phyloP scores from a whole-genome alignment of 2,888 invertebrate species.

The Thumatha senex region DNA sequence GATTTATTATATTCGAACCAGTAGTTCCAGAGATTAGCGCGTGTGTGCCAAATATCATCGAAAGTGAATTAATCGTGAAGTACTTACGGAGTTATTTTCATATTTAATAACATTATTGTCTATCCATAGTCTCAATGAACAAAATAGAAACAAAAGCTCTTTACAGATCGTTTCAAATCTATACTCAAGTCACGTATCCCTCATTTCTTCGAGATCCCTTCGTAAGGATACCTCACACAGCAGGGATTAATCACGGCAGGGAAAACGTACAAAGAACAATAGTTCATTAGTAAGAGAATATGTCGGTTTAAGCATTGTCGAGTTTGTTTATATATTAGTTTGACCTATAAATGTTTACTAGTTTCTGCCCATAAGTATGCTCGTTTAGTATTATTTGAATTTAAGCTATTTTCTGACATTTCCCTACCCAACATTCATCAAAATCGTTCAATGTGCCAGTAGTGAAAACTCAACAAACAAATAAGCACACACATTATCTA shows the following conservation, averaged over 20 bases:
- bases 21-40: too few relatives aligned
- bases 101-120: too few relatives aligned
- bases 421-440: too few relatives aligned
- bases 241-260: conserved; percentile 30
- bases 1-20: too few relatives aligned
- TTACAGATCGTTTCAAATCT: neutral
- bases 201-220: conserved; percentile 10
- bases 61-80: too few relatives aligned
- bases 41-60: too few relatives aligned
- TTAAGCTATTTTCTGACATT: too few relatives aligned
- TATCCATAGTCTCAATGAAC: neutral
- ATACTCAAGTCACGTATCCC: conserved; percentile 18
- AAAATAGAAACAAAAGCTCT: neutral
- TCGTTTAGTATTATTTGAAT: neutral
- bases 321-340: neutral
- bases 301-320: neutral
- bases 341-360: neutral
- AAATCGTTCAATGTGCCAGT: too few relatives aligned
- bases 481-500: too few relatives aligned
- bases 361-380: neutral
- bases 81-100: too few relatives aligned
- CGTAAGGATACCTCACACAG: conserved; percentile 5
- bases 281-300: conserved; percentile 12
- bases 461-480: too few relatives aligned
- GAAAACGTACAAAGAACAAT: conserved; percentile 11